A percentile compares a stretch with the other conserved stretches of the same genome.
Evolutionary conservation across 2,113 vertebrate genomes (phyloP).

Genomic region (Poeciliopsis prolifica): DNA sequence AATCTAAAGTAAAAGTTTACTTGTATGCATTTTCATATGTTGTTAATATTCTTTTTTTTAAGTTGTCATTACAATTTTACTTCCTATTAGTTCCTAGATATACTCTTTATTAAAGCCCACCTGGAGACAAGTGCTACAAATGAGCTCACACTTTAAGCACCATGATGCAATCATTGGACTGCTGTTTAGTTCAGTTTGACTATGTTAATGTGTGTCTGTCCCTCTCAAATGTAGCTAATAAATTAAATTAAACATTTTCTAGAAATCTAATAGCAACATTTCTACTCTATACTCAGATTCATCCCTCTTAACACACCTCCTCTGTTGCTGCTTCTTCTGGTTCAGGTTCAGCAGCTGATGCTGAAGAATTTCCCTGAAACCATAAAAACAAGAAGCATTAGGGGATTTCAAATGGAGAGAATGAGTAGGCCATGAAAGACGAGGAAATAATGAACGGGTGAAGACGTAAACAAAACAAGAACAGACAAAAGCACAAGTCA

Average conservation of each 20-base stretch:
- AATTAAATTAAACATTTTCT: not conserved
- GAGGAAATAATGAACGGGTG: constrained; percentile 23
- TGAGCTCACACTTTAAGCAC: too few species aligned
- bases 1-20: too few species aligned
- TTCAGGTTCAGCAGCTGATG: constrained; percentile 32
- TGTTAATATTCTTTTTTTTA: too few species aligned
- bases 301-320: constrained; percentile 43
- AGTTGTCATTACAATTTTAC: too few species aligned
- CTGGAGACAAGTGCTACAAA: too few species aligned
- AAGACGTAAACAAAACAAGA: constrained; percentile 34
- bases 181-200: too few species aligned
- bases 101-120: too few species aligned
- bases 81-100: too few species aligned
- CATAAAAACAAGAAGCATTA: constrained; percentile 29
- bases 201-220: too few species aligned
- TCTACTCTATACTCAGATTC: not conserved
- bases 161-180: too few species aligned
- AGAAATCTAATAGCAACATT: not conserved
- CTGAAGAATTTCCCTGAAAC: constrained; percentile 65
- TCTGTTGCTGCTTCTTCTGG: constrained; percentile 42
- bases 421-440: not conserved
- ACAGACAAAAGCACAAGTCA: constrained; percentile 40
- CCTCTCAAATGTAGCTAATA: too few species aligned
- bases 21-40: too few species aligned
- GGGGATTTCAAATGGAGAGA: constrained; percentile 15